phyloP scores from a whole-genome alignment of 2,113 vertebrate species.

The Mormyrus iriodes region DNA sequence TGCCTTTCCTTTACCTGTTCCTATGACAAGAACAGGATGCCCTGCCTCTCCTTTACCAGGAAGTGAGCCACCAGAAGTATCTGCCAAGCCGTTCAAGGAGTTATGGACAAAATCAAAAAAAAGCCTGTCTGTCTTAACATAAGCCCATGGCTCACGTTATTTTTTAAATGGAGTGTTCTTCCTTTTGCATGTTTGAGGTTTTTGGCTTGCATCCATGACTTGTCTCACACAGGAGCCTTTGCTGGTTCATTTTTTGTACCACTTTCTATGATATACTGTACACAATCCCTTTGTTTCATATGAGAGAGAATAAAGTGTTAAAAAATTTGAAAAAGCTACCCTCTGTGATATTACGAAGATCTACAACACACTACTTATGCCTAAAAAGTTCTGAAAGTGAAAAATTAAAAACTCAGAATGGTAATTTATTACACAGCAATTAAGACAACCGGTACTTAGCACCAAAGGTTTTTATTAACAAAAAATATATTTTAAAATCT shows the following conservation, averaged over 20 bases:
- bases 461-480: background rate
- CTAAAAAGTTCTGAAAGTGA: background rate
- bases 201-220: slow-evolving; percentile 30
- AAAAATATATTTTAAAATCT: background rate
- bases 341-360: background rate
- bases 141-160: background rate
- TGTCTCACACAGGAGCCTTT: slow-evolving; percentile 23
- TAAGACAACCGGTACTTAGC: background rate
- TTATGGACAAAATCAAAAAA: slow-evolving; percentile 15
- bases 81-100: background rate
- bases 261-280: slow-evolving; percentile 14
- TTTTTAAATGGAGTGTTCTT: background rate
- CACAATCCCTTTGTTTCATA: slow-evolving; percentile 24
- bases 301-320: slow-evolving; percentile 28
- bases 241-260: slow-evolving; percentile 31
- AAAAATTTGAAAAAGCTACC: background rate
- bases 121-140: slow-evolving; percentile 21
- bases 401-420: background rate
- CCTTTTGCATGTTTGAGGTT: slow-evolving; percentile 9
- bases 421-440: background rate
- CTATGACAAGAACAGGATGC: background rate
- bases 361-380: background rate
- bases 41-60: background rate
- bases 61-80: background rate
- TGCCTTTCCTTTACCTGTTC: background rate